phyloP scores from a whole-genome alignment of 2,797 vertebrate species.

The Graptemys geographica region DNA sequence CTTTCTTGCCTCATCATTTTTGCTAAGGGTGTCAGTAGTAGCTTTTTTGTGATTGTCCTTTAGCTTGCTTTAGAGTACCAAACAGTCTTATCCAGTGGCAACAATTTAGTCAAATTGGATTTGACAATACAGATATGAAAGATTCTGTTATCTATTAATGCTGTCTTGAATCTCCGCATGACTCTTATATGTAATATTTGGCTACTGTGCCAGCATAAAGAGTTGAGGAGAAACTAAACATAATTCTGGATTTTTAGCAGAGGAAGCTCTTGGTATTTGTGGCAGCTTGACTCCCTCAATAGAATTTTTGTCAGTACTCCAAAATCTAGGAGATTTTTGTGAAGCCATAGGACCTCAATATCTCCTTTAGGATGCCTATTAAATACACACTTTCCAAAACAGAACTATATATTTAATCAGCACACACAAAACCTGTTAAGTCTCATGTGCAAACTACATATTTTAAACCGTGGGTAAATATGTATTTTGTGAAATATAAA shows the following conservation, averaged over 20 bases:
- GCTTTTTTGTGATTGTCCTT: not conserved
- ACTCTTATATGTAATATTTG: slow-evolving; percentile 13
- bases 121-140: slow-evolving; percentile 26
- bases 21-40: not conserved
- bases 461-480: not conserved
- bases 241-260: not conserved
- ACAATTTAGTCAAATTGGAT: slow-evolving; percentile 36
- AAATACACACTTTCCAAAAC: not conserved
- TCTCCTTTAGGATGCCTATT: not conserved
- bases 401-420: not conserved
- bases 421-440: accelerated
- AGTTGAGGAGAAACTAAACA: not conserved
- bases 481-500: slow-evolving; percentile 23
- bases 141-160: slow-evolving; percentile 28
- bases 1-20: not conserved
- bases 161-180: not conserved
- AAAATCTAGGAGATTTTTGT: not conserved
- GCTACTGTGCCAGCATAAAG: not conserved
- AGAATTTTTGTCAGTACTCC: slow-evolving; percentile 19
- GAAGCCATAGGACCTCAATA: not conserved
- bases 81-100: not conserved
- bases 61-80: not conserved
- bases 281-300: not conserved
- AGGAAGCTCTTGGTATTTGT: not conserved
- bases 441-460: not conserved